Evolutionary conservation across 1,140 invertebrate species (phyloP).

Genomic region (Leptestheria dahalacensis): DNA sequence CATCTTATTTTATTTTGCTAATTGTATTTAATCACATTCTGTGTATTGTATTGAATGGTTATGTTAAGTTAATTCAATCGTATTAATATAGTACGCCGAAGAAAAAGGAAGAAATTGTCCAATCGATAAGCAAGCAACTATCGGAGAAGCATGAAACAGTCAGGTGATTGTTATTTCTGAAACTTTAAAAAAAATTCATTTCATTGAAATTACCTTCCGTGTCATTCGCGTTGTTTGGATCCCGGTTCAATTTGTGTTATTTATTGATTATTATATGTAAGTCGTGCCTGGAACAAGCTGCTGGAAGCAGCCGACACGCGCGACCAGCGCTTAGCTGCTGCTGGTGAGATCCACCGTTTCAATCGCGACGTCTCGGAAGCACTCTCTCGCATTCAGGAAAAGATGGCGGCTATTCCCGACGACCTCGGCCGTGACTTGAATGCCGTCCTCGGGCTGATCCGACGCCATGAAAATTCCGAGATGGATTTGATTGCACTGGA

Average conservation of each 20-base stretch:
- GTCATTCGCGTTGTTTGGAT: too few species aligned
- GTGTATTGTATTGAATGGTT: too few species aligned
- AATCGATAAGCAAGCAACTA: background rate
- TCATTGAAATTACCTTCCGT: too few species aligned
- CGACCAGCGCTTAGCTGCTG: slow-evolving; percentile 70
- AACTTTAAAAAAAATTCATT: too few species aligned
- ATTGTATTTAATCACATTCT: too few species aligned
- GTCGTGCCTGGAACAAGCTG: slow-evolving; percentile 73
- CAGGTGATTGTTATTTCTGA: too few species aligned
- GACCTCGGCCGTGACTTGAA: slow-evolving; percentile 77
- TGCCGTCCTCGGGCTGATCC: slow-evolving; percentile 61
- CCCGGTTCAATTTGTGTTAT: background rate
- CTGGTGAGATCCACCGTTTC: slow-evolving; percentile 90
- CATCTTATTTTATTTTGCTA: too few species aligned
- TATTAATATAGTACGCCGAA: too few species aligned
- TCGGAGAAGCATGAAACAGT: background rate
- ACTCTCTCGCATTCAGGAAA: slow-evolving; percentile 73
- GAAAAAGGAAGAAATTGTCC: background rate
- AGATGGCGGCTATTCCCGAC: slow-evolving; percentile 63
- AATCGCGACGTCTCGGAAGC: slow-evolving; percentile 91
- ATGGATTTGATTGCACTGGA: slow-evolving; percentile 88
- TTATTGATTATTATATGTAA: slow-evolving; percentile 26
- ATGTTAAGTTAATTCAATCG: too few species aligned
- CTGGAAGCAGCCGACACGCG: slow-evolving; percentile 69
- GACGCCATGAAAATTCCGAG: slow-evolving; percentile 86